Conservation (phyloP, 2,888 invertebrate genomes). For the Octodonta nipae region DNA sequence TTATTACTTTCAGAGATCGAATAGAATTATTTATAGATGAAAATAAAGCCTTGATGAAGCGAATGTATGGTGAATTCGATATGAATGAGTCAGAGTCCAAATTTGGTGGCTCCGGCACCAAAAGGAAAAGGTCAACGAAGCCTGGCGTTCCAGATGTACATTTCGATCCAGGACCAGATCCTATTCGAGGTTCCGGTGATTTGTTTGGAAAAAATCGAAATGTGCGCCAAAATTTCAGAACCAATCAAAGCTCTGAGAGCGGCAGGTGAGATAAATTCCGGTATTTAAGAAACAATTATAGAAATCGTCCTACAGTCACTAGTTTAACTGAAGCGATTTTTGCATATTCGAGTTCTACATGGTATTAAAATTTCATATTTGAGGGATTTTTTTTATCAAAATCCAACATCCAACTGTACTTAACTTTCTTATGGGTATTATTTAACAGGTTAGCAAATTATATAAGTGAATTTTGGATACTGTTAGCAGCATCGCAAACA, state of each 20-base stretch:
- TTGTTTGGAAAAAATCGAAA: conserved; percentile 44
- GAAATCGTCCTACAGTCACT: not conserved
- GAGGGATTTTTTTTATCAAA: too few relatives aligned
- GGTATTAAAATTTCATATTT: too few relatives aligned
- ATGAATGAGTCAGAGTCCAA: conserved; percentile 39
- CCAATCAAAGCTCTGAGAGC: conserved; percentile 40
- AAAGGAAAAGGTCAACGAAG: conserved; percentile 26
- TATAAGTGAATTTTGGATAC: too few relatives aligned
- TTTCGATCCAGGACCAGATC: conserved; percentile 35
- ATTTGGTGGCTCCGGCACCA: conserved; percentile 26
- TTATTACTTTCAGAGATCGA: conserved; percentile 55
- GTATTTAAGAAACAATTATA: not conserved
- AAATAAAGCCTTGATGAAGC: conserved; percentile 82
- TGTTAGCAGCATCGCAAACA: too few relatives aligned
- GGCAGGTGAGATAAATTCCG: conserved; percentile 35
- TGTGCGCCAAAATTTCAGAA: conserved; percentile 40
- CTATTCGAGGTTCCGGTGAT: conserved; percentile 32
- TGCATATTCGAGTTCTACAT: too few relatives aligned
- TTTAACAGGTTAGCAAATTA: too few relatives aligned
- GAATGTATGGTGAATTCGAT: conserved; percentile 86
- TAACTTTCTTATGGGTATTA: too few relatives aligned
- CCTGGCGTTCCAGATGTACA: conserved; percentile 48
- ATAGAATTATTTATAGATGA: conserved; percentile 88
- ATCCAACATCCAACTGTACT: too few relatives aligned
- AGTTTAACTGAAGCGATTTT: too few relatives aligned